Evolutionary conservation across 2,113 vertebrate species (phyloP), one percentile per base, ranked within the genome.

Genomic region (Cephalopholis sonnerati): DNA sequence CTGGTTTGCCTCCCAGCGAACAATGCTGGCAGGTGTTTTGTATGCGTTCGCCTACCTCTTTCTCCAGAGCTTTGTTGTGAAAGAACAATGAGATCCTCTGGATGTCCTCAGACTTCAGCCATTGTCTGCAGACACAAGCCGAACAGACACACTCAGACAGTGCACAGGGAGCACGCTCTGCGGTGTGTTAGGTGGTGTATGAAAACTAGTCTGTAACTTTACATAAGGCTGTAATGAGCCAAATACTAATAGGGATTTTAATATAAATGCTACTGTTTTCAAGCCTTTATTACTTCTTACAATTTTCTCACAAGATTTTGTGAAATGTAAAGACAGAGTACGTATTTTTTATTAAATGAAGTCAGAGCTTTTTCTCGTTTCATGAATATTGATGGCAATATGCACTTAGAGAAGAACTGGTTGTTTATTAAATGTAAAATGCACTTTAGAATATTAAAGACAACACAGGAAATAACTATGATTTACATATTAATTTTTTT

Each of bases 81-180:
- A 99, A 99, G 93, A 99, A 97, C 87, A 99, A 93, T 41, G 98
- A 98, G 93, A 99, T 98, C 93, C 98, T 96, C 93, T 99, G 97
- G 94, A 99, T 99, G 82, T 98, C 98, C 90, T 99, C 98, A 64
- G 98, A 99, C 91, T 99, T 99, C 83, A 99, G 96, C 98, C 98
- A 99, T 67, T 99, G 98, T 90, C 98, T 99, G 79, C 20, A 85
- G 84, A 86, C 72, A 84, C 61, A 81, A 83, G 72, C 15, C 55
- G 74, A 51, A 68, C 41, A 81, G 51, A 74, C 57, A 6, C 17
- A n/a, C 22, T 73, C 50, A 83, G 46, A 70, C 16, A 16, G 46
- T 2, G 24, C 0, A 53, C 3, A 62, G 22, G 41, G 2, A 48
- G 9, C 24, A 18, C 7, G 58, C 9, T 27, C 50, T 36, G 48